Conservation (phyloP, 2,888 invertebrate species). For the Caenorhabditis sp. region DNA sequence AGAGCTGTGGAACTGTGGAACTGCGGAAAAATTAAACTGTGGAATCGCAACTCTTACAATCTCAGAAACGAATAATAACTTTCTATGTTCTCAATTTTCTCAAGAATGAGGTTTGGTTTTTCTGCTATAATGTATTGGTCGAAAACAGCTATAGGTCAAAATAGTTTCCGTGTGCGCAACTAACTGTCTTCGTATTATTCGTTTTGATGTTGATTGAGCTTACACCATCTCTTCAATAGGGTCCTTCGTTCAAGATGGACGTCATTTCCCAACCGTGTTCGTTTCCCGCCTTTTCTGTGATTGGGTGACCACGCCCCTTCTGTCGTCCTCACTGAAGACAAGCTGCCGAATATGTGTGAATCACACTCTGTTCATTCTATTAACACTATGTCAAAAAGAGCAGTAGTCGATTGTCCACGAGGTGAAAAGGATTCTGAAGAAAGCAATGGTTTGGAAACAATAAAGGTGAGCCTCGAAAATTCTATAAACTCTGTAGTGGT, state of each 20-base stretch:
- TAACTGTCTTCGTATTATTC: too few relatives aligned
- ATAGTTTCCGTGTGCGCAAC: too few relatives aligned
- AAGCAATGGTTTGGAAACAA: not conserved
- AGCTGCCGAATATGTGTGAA: slow-evolving; percentile 40
- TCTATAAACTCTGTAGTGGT: not conserved
- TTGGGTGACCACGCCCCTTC: slow-evolving; percentile 46
- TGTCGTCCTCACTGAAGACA: slow-evolving; percentile 15
- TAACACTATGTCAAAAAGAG: slow-evolving; percentile 54
- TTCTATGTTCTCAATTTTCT: too few relatives aligned
- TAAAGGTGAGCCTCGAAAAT: slow-evolving; percentile 39
- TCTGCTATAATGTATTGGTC: too few relatives aligned
- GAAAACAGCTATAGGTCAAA: too few relatives aligned
- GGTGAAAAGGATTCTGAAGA: slow-evolving; percentile 7
- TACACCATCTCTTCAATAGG: not conserved
- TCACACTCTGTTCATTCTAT: slow-evolving; percentile 26
- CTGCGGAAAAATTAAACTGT: too few relatives aligned
- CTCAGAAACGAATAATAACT: too few relatives aligned
- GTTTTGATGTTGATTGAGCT: too few relatives aligned
- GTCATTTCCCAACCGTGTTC: slow-evolving; percentile 9
- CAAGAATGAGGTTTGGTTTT: too few relatives aligned
- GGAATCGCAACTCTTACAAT: too few relatives aligned
- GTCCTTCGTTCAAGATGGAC: slow-evolving; percentile 2
- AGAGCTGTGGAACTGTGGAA: too few relatives aligned
- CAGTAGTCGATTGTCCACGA: slow-evolving; percentile 1
- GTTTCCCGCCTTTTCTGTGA: slow-evolving; percentile 15